These are phyloP conservation scores for Masnerella sp. DNA, from an alignment of 2,888 invertebrate genomes.

Conservation along the genomic window DNA sequence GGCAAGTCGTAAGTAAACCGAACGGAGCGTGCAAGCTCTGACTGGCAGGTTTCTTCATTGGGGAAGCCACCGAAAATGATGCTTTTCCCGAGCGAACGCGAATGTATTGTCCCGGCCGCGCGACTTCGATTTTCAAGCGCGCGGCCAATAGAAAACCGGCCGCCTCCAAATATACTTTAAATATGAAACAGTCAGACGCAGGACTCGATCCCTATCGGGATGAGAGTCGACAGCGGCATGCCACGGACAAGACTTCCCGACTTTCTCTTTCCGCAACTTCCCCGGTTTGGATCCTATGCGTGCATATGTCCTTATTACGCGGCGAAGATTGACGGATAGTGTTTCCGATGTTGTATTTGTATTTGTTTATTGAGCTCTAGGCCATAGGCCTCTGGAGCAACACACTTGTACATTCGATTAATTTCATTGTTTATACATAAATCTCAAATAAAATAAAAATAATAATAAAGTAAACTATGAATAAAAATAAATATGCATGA, in stretches of 20 bases:
- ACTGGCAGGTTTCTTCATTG: conserved; percentile 77
- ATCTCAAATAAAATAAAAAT: too few species aligned
- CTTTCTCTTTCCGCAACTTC: conserved; percentile 51
- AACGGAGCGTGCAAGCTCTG: conserved; percentile 70
- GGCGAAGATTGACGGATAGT: too few species aligned
- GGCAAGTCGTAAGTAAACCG: conserved; percentile 70
- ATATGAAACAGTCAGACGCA: conserved; percentile 77
- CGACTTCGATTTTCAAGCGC: conserved; percentile 48
- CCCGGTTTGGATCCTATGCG: too few species aligned
- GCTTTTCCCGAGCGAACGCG: conserved; percentile 65
- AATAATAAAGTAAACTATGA: too few species aligned
- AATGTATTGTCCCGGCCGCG: conserved; percentile 68
- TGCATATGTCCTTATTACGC: too few species aligned
- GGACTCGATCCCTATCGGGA: conserved; percentile 61
- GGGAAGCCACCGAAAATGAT: conserved; percentile 77
- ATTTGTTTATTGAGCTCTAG: too few species aligned
- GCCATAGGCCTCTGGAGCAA: too few species aligned
- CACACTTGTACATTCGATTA: too few species aligned
- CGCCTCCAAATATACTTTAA: conserved; percentile 74
- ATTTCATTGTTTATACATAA: too few species aligned
- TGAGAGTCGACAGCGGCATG: conserved; percentile 54
- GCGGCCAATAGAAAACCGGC: conserved; percentile 70
- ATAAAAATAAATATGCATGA: too few species aligned
- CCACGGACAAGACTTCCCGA: conserved; percentile 48
- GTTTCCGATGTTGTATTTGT: too few species aligned